phyloP scores from a whole-genome alignment of 2,797 vertebrate species.

The Brotula barbata region DNA sequence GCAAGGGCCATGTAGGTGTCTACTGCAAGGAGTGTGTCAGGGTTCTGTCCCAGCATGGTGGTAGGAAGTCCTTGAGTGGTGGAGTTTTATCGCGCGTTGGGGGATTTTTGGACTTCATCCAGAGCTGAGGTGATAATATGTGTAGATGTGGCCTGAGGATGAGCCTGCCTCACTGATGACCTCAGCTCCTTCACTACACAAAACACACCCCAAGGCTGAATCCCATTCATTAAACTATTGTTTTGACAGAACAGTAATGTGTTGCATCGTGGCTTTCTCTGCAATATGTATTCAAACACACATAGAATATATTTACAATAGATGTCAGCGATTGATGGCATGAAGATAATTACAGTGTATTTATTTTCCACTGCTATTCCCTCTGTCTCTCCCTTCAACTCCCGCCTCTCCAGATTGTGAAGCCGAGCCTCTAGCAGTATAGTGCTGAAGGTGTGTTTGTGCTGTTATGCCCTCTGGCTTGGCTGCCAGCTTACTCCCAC shows the following conservation, averaged over 20 bases:
- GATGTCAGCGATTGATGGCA: conserved; percentile 61
- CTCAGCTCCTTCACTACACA: conserved; percentile 22
- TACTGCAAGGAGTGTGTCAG: conserved; percentile 48
- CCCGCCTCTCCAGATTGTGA: conserved; percentile 81
- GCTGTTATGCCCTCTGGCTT: conserved; percentile 99
- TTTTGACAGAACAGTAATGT: conserved; percentile 15
- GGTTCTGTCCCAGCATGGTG: conserved; percentile 44
- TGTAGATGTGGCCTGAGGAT: conserved; percentile 43
- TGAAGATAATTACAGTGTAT: conserved; percentile 82
- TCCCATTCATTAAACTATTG: conserved; percentile 15
- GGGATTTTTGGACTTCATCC: conserved; percentile 42
- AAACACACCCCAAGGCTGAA: conserved; percentile 15
- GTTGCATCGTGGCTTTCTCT: conserved; percentile 19
- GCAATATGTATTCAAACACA: conserved; percentile 17
- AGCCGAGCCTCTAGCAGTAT: conserved; percentile 89
- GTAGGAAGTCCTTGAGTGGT: conserved; percentile 41
- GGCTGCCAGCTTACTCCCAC: conserved; percentile 99
- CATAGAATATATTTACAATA: conserved; percentile 57
- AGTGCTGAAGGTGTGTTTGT: conserved; percentile 97
- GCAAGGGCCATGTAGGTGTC: conserved; percentile 53
- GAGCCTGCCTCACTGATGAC: conserved; percentile 51
- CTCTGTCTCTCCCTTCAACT: conserved; percentile 56
- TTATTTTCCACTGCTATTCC: conserved; percentile 76
- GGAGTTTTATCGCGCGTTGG: conserved; percentile 7
- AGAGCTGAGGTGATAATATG: conserved; percentile 38